phyloP scores from a whole-genome alignment of 2,113 vertebrate genomes.

The Hippopotamus amphibius region DNA sequence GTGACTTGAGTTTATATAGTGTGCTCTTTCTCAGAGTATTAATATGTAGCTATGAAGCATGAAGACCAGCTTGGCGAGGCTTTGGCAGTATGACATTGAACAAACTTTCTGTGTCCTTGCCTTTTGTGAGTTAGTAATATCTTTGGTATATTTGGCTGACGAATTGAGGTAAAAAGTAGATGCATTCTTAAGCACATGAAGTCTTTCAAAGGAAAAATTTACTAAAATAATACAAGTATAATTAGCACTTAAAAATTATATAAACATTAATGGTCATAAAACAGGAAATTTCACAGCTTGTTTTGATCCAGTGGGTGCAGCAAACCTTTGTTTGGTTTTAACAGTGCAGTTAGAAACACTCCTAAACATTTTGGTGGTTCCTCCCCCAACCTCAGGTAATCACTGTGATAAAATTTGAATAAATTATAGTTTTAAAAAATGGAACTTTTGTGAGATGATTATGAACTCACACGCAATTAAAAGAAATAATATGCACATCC shows the following conservation, averaged over 20 bases:
- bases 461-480: not conserved
- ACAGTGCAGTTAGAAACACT: constrained; percentile 19
- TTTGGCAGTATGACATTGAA: not conserved
- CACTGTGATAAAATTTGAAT: constrained; percentile 19
- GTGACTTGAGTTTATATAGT: constrained; percentile 2
- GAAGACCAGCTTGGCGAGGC: not conserved
- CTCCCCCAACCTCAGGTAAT: not conserved
- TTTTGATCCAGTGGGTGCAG: not conserved
- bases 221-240: not conserved
- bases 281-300: not conserved
- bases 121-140: constrained; percentile 9
- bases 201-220: constrained; percentile 47
- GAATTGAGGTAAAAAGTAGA: not conserved
- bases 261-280: constrained; percentile 40
- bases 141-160: not conserved
- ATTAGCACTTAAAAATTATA: not conserved
- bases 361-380: not conserved
- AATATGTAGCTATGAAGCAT: not conserved
- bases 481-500: not conserved
- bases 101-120: not conserved
- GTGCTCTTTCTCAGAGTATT: not conserved
- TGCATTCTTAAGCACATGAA: constrained; percentile 28
- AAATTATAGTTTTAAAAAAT: not conserved
- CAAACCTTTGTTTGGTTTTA: constrained; percentile 21
- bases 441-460: constrained; percentile 24